phyloP scores from a whole-genome alignment of 2,797 vertebrate genomes.

The Chanos chanos region DNA sequence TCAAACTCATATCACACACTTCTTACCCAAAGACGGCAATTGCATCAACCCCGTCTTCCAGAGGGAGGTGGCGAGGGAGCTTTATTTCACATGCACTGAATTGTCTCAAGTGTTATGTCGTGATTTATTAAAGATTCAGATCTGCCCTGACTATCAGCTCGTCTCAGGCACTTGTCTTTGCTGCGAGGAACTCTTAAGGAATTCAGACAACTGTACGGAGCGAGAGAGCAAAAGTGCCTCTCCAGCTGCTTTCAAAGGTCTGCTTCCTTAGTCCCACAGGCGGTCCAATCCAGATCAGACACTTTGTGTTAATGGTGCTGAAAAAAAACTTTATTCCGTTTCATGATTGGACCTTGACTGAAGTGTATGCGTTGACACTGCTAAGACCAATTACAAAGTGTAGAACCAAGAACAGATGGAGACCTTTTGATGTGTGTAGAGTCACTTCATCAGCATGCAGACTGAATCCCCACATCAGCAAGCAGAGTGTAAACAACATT shows the following conservation, averaged over 20 bases:
- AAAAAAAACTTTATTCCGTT: too few species aligned
- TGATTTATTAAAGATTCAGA: slow-evolving; percentile 22
- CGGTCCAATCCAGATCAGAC: too few species aligned
- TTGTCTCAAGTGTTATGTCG: slow-evolving; percentile 28
- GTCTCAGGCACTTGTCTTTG: slow-evolving; percentile 6
- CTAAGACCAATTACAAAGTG: too few species aligned
- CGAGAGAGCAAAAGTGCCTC: background rate
- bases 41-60: slow-evolving; percentile 12
- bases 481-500: too few species aligned
- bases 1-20: slow-evolving; percentile 10
- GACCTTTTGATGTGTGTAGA: background rate
- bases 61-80: slow-evolving; percentile 2
- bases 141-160: slow-evolving; percentile 13
- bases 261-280: background rate
- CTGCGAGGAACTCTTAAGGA: slow-evolving; percentile 8
- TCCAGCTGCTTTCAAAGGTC: background rate
- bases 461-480: too few species aligned
- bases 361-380: too few species aligned
- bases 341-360: too few species aligned
- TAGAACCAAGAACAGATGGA: background rate
- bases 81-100: slow-evolving; percentile 2
- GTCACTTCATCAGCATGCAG: too few species aligned
- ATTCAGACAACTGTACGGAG: background rate
- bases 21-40: background rate
- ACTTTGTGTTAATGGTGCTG: too few species aligned